These are phyloP conservation scores for Trachymyrmex septentrionalis DNA, from an alignment of 1,140 invertebrate genomes.

Conservation along the genomic window DNA sequence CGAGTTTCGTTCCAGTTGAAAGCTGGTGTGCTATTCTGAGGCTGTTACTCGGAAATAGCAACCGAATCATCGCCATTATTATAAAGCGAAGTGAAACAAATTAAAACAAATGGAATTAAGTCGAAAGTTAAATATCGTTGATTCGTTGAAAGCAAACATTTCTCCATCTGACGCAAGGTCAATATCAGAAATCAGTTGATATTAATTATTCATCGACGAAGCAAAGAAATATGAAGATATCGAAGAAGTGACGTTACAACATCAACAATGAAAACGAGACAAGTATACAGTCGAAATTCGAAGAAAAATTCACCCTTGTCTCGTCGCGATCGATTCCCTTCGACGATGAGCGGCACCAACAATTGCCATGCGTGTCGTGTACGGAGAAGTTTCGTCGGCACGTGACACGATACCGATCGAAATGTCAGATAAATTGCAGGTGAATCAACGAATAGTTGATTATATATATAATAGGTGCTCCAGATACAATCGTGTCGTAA, in stretches of 20 bases:
- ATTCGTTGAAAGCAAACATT: neutral
- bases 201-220: neutral
- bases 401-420: constrained; percentile 82
- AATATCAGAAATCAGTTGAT: neutral
- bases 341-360: neutral
- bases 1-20: constrained; percentile 44
- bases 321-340: constrained; percentile 30
- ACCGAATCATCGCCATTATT: neutral
- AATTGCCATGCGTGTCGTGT: constrained; percentile 4
- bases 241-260: neutral
- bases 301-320: neutral
- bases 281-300: neutral
- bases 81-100: neutral
- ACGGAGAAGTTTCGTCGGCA: constrained; percentile 43
- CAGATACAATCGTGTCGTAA: constrained; percentile 65
- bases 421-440: constrained; percentile 84
- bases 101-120: constrained; percentile 16
- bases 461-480: no score
- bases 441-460: constrained; percentile 78
- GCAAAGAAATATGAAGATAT: neutral
- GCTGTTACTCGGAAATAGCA: constrained; percentile 42
- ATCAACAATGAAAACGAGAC: neutral
- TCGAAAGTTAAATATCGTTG: constrained; percentile 13
- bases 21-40: constrained; percentile 42
- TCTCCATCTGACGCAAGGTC: neutral